These are phyloP conservation scores for Actinia tenebrosa DNA, from an alignment of 64 coral and sea anemone genomes.

Conservation along the genomic window DNA sequence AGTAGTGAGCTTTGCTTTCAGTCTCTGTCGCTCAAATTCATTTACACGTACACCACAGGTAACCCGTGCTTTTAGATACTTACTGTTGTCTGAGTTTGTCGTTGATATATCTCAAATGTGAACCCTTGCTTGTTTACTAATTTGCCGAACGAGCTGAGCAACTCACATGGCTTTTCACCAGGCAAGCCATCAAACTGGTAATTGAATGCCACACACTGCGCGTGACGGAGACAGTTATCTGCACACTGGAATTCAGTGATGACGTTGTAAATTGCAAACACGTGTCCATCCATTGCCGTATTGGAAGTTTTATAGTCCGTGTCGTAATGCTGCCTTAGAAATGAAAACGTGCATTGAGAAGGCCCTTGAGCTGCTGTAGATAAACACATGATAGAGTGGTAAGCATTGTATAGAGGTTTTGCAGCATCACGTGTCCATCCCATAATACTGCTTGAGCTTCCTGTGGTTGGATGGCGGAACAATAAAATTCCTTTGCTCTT, in stretches of 20 bases:
- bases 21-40: too few relatives aligned
- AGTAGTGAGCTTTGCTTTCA: too few relatives aligned
- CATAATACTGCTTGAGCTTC: too few relatives aligned
- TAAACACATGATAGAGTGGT: too few relatives aligned
- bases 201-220: conserved; percentile 33
- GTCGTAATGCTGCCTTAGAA: not conserved
- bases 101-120: not conserved
- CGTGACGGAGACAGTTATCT: conserved; percentile 39
- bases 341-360: not conserved
- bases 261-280: not conserved
- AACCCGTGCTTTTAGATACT: not conserved
- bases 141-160: not conserved
- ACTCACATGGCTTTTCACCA: not conserved
- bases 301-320: not conserved
- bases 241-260: conserved; percentile 23
- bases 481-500: too few relatives aligned
- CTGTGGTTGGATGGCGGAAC: too few relatives aligned
- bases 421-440: too few relatives aligned
- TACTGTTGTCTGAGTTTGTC: not conserved
- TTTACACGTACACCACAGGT: too few relatives aligned
- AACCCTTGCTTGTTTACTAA: not conserved
- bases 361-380: too few relatives aligned
- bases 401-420: too few relatives aligned
- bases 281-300: conserved; percentile 21
- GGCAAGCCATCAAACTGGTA: not conserved